Evolutionary conservation across 2,113 vertebrate species (phyloP).

Genomic region (Lathamus discolor): DNA sequence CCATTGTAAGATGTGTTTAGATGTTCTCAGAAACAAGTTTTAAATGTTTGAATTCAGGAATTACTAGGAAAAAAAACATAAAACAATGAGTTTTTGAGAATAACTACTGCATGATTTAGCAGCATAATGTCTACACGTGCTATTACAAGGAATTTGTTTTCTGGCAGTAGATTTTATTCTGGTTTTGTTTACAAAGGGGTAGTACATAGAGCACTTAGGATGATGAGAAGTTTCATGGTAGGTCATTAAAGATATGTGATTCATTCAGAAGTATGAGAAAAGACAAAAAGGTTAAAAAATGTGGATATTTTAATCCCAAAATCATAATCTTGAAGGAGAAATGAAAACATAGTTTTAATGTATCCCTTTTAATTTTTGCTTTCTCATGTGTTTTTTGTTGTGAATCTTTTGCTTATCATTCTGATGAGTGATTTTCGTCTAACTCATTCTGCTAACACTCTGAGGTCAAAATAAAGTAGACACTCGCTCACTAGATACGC

Average conservation of each 20-base stretch:
- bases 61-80: not conserved
- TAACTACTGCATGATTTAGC: not conserved
- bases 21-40: not conserved
- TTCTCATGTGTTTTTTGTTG: not conserved
- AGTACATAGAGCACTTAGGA: not conserved
- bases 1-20: not conserved
- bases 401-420: not conserved
- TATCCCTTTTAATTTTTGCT: not conserved
- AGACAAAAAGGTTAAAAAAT: not conserved
- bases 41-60: not conserved
- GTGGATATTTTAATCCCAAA: not conserved
- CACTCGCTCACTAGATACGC: not conserved
- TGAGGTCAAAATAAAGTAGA: not conserved
- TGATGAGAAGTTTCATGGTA: not conserved
- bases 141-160: not conserved
- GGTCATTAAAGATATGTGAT: not conserved
- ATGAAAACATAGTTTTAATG: not conserved
- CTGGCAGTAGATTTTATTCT: not conserved
- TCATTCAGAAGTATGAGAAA: not conserved
- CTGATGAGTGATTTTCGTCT: not conserved
- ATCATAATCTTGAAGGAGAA: not conserved
- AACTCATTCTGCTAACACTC: not conserved
- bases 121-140: not conserved
- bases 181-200: not conserved
- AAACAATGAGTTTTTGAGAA: not conserved